These are phyloP conservation scores for Parotocinclus haroldoi DNA, from an alignment of 2,797 vertebrate species.

Conservation along the genomic window DNA sequence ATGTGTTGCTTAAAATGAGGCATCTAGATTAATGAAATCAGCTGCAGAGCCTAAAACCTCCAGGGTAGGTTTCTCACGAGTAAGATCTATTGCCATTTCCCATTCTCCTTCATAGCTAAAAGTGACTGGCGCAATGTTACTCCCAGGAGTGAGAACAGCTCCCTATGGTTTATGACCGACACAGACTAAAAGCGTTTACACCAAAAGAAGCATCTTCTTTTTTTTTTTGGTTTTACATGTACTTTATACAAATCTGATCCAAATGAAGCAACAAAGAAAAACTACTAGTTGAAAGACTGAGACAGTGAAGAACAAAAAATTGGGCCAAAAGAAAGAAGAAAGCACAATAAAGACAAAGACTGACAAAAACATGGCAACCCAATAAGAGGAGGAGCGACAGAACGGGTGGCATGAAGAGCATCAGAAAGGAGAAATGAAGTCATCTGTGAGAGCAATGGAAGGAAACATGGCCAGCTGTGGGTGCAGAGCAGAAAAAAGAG, in stretches of 20 bases:
- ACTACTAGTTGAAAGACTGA: not conserved
- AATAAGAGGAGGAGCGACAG: slow-evolving; percentile 36
- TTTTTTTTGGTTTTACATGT: slow-evolving; percentile 38
- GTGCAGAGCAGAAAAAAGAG: slow-evolving; percentile 39
- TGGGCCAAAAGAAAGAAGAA: slow-evolving; percentile 25
- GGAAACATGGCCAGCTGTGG: slow-evolving; percentile 56
- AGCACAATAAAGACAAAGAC: too few relatives aligned
- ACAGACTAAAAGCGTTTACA: slow-evolving; percentile 34
- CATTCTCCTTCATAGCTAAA: slow-evolving; percentile 38
- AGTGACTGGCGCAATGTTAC: slow-evolving; percentile 32
- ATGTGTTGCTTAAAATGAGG: slow-evolving; percentile 19
- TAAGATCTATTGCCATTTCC: slow-evolving; percentile 37
- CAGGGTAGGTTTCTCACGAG: slow-evolving; percentile 23
- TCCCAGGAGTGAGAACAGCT: slow-evolving; percentile 25
- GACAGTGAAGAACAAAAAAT: slow-evolving; percentile 1
- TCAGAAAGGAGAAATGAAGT: slow-evolving; percentile 56
- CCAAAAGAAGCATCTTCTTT: slow-evolving; percentile 49
- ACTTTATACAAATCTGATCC: slow-evolving; percentile 39
- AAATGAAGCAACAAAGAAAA: slow-evolving; percentile 23
- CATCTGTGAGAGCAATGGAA: slow-evolving; percentile 48
- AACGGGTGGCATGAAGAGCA: too few relatives aligned
- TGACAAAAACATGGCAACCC: too few relatives aligned
- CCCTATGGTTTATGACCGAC: slow-evolving; percentile 10
- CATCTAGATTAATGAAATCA: slow-evolving; percentile 34
- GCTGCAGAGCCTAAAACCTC: slow-evolving; percentile 30